Evolutionary conservation across 1,140 invertebrate genomes (phyloP), one percentile per base, ranked within the genome.

Genomic region (Heterodera schachtii): DNA sequence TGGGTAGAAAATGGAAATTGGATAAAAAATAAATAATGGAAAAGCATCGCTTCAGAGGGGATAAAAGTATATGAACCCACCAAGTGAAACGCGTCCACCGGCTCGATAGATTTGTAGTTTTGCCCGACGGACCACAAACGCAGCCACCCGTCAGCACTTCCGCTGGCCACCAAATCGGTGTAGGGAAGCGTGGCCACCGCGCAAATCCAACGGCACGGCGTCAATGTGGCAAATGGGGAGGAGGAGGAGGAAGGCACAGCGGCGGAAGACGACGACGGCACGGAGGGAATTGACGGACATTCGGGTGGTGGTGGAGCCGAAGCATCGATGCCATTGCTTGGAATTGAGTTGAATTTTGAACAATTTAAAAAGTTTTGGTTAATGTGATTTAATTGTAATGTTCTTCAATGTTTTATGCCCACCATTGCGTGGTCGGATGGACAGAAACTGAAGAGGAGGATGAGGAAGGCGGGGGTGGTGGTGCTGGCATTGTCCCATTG

Each of bases 111-210:
- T 64, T 85, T 85, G 75, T 84, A 86, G 73, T 85, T 79, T 16
- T 84, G 74, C 3, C 47, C 81, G 11, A 85, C 71, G 52, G 79
- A 82, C 84, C 84, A 85, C 44, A 85, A 69, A 41, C 78, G 79
- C 46, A 85, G 71, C 16, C 80, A 21, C 19, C 84, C 84, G 81
- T 85, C 81, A 43, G 69, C 74, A 7, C 52, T 76, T 47, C 84
- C 84, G 46, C 57, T 71, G n/a, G 81, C 84, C 13, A 85, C 76
- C 43, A 85, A 75, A 78, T 85, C 84, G 60, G 67, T 83, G 64
- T 85, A 86, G 31, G 79, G 83, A 21, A 70, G 52, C 47, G 84
- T 76, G 5, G 83, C 83, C 13, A 85, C 81, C n/a, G 84, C 74
- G 31, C 71, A 77, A n/a, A 85, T 85, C 84, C 84, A 85, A 44